Percentiles rank a stretch among this genome's conserved stretches.
Evolutionary conservation across 2,797 vertebrate species (phyloP).

Genomic region (Psittacula derbiana): DNA sequence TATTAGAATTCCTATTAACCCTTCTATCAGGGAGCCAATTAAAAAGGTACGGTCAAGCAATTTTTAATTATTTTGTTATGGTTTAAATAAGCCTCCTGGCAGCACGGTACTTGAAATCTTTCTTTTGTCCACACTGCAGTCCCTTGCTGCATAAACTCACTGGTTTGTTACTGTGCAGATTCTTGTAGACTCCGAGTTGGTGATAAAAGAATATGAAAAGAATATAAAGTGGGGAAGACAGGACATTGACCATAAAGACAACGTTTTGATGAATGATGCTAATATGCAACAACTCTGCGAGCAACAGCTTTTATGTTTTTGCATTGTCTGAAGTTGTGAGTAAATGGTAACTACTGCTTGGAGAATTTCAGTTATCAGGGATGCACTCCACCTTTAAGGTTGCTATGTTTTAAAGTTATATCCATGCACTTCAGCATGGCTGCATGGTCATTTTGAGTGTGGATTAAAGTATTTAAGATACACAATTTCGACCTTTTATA

Average conservation of each 20-base stretch:
- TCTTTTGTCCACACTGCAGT: background rate
- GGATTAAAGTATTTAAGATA: background rate
- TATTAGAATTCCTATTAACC: constrained; percentile 49
- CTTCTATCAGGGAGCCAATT: constrained; percentile 40
- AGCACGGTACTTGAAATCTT: background rate
- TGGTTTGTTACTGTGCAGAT: background rate
- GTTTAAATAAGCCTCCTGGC: background rate
- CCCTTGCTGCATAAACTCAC: background rate
- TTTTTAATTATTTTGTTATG: constrained; percentile 38
- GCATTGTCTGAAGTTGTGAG: background rate
- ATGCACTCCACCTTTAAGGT: background rate
- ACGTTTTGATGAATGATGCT: background rate
- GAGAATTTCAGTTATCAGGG: background rate
- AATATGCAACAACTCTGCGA: constrained; percentile 18
- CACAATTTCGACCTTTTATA: background rate
- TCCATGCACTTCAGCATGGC: background rate
- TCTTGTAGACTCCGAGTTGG: background rate
- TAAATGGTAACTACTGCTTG: background rate
- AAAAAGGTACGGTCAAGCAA: constrained; percentile 32
- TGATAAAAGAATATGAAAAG: constrained; percentile 26
- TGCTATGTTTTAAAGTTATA: background rate
- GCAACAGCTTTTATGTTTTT: background rate
- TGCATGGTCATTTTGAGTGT: background rate
- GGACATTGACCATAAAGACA: background rate
- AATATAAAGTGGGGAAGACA: background rate